phyloP scores from a whole-genome alignment of 2,888 invertebrate genomes.

The Loripinus fragilis region DNA sequence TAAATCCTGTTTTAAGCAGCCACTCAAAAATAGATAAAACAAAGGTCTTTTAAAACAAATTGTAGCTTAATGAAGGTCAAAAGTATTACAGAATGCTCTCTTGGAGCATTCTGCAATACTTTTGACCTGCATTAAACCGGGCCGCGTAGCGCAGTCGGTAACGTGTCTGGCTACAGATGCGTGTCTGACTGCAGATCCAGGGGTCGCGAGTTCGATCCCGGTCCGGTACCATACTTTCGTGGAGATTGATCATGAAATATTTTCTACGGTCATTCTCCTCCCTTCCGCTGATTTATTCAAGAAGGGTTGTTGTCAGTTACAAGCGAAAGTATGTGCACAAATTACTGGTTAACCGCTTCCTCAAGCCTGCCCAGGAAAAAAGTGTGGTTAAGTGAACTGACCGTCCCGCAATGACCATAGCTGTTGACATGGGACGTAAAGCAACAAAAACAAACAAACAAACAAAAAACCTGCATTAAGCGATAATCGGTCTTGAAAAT shows the following conservation, averaged over 20 bases:
- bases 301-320: background rate
- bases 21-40: too few species aligned
- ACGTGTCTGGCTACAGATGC: background rate
- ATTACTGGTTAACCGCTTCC: background rate
- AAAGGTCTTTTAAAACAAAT: too few species aligned
- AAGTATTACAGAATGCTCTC: too few species aligned
- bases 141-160: too few species aligned
- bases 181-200: background rate
- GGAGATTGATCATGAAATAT: background rate
- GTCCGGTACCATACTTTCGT: background rate
- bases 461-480: too few species aligned
- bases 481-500: too few species aligned
- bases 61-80: too few species aligned
- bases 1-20: too few species aligned
- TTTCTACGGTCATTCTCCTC: background rate
- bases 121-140: too few species aligned
- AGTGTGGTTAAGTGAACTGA: background rate
- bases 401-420: background rate
- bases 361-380: slow-evolving; percentile 2
- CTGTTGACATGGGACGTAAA: too few species aligned
- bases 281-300: background rate
- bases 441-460: too few species aligned
- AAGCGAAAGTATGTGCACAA: background rate
- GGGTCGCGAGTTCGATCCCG: background rate
- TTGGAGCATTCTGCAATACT: too few species aligned